A percentile compares a stretch with the other conserved stretches of the same genome.
These are phyloP conservation scores for Henricia sp. DNA, from an alignment of 53 echinoderm and acorn worm genomes.

Conservation along the genomic window DNA sequence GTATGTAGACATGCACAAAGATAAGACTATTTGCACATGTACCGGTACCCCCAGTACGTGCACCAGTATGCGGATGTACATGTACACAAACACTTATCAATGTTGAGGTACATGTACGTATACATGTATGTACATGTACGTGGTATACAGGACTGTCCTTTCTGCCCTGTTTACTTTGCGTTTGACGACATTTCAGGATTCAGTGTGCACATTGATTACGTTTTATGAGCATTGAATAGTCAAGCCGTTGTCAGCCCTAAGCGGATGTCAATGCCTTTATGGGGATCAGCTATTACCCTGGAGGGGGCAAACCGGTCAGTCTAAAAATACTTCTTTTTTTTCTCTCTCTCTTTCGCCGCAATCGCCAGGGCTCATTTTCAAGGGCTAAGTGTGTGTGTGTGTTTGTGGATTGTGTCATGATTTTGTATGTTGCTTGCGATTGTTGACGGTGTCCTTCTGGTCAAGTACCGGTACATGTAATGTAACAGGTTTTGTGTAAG, in stretches of 20 bases:
- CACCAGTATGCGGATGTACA: neutral
- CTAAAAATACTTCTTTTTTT: conserved; percentile 15
- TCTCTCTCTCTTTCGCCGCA: no score
- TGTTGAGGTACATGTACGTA: conserved; percentile 16
- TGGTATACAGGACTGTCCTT: neutral
- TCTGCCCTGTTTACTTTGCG: neutral
- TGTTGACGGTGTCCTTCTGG: no score
- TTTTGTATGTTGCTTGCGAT: no score
- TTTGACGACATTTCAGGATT: neutral
- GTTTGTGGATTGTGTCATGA: no score
- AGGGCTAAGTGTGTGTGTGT: no score
- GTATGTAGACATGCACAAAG: no score
- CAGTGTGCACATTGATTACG: neutral
- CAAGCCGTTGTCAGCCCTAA: conserved; percentile 5
- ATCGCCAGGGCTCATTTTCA: no score
- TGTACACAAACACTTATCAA: neutral
- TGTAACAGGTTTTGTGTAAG: no score
- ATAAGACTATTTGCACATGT: no score
- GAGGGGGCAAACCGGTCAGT: conserved; percentile 32
- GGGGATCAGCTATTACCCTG: conserved; percentile 24
- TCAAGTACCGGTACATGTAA: no score
- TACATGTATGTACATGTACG: neutral
- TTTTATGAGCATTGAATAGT: neutral
- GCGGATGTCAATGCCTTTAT: conserved; percentile 1
- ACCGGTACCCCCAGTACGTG: neutral